Evolutionary conservation across 2,113 vertebrate species (phyloP).

Genomic region (Ibidorhyncha struthersii): DNA sequence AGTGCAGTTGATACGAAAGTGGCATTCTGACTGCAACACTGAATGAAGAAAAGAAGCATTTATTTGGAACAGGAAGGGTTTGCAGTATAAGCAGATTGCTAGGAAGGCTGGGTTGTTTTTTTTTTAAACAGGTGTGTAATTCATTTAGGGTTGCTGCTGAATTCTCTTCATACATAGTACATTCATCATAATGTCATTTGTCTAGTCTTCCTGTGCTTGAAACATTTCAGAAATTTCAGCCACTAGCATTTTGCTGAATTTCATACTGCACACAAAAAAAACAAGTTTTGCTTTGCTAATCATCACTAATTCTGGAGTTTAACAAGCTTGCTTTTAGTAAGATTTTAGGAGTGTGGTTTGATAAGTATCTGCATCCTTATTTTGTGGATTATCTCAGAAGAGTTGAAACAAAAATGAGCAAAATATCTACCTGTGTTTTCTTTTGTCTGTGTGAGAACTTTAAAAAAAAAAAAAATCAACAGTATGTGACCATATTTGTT

Average conservation of each 20-base stretch:
- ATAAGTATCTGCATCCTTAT: neutral
- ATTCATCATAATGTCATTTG: accelerated
- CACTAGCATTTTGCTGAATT: neutral
- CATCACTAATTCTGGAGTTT: neutral
- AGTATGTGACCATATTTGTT: neutral
- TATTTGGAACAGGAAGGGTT: neutral
- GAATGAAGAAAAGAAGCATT: neutral
- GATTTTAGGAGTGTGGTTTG: neutral
- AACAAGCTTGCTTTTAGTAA: neutral
- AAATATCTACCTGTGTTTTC: neutral
- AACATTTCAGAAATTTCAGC: neutral
- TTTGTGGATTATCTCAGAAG: neutral
- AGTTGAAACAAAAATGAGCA: neutral
- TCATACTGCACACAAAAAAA: neutral
- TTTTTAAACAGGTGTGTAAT: neutral
- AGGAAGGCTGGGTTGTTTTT: accelerated
- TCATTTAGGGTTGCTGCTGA: neutral
- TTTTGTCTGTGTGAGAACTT: neutral
- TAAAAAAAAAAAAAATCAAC: neutral
- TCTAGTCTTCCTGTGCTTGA: neutral
- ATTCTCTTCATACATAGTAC: accelerated
- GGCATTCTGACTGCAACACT: neutral
- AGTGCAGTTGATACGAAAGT: neutral
- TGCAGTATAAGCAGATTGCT: neutral
- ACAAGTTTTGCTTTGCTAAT: neutral